phyloP scores from a whole-genome alignment of 1,140 invertebrate genomes.

The Drosophila ambigua region DNA sequence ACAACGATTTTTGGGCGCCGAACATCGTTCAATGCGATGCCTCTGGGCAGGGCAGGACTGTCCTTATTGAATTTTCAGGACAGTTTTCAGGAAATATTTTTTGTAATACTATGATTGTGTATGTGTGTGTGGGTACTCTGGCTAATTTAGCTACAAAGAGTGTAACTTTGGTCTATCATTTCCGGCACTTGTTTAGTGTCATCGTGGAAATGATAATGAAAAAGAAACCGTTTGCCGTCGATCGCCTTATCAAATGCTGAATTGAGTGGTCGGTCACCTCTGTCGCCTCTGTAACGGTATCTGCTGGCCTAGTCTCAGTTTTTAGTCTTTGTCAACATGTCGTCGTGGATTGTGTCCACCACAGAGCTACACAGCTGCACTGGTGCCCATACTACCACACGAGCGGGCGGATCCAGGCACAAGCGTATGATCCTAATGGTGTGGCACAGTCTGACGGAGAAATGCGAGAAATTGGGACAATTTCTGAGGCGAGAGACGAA shows the following conservation, averaged over 20 bases:
- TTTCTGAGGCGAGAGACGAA: constrained; percentile 63
- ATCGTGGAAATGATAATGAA: constrained; percentile 8
- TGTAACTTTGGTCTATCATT: constrained; percentile 3
- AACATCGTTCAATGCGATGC: too few species aligned
- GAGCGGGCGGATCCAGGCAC: constrained; percentile 12
- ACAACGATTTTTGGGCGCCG: too few species aligned
- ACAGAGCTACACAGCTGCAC: constrained; percentile 44
- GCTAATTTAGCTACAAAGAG: constrained; percentile 12
- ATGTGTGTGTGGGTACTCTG: not conserved
- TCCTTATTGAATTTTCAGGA: constrained; percentile 21
- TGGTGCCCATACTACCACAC: constrained; percentile 1
- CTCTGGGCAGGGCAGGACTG: too few species aligned
- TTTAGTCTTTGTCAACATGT: constrained; percentile 68
- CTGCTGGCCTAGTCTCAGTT: not conserved
- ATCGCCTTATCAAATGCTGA: constrained; percentile 61
- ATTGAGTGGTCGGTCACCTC: constrained; percentile 4
- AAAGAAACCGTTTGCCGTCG: constrained; percentile 1
- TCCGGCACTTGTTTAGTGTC: constrained; percentile 18
- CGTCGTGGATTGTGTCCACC: constrained; percentile 67
- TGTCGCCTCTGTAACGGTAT: not conserved
- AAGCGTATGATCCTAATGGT: constrained; percentile 42
- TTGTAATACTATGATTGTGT: not conserved
- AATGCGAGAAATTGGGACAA: constrained; percentile 46
- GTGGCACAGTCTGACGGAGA: constrained; percentile 59
- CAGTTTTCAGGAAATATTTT: not conserved